Percentiles rank a stretch among this genome's conserved stretches.
phyloP scores from a whole-genome alignment of 2,797 vertebrate genomes.

The Brachyalestes nurse region DNA sequence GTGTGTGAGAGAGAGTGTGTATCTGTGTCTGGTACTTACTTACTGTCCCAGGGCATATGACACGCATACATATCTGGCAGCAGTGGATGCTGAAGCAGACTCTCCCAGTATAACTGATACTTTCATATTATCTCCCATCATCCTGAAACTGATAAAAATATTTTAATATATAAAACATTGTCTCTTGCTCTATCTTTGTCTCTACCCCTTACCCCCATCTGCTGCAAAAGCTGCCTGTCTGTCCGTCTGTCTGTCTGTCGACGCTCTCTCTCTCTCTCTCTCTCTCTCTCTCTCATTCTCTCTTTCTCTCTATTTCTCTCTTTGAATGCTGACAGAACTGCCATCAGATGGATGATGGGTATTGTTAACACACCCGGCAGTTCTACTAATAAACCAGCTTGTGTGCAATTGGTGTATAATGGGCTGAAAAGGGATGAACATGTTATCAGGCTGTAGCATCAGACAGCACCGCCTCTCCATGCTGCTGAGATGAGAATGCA shows the following conservation, averaged over 20 bases:
- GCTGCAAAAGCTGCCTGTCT: neutral
- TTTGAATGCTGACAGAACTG: constrained; percentile 29
- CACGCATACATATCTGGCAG: no score
- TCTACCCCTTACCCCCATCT: no score
- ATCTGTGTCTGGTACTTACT: no score
- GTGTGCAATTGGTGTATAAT: constrained; percentile 12
- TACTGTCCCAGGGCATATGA: no score
- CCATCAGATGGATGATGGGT: constrained; percentile 35
- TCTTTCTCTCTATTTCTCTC: neutral
- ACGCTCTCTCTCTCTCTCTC: neutral
- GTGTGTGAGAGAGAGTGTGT: no score
- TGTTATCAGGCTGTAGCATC: constrained; percentile 24
- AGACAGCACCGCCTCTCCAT: constrained; percentile 14
- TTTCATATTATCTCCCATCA: no score
- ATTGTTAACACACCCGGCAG: constrained; percentile 36
- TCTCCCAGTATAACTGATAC: no score
- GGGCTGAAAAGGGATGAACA: constrained; percentile 27
- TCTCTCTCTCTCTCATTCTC: neutral
- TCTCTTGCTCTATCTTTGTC: no score
- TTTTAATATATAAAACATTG: no score
- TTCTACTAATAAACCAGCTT: constrained; percentile 39
- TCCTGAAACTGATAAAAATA: no score
- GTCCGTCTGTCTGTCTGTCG: neutral
- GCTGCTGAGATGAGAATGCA: constrained; percentile 26
- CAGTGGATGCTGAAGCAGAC: no score